Conservation (phyloP, 2,797 vertebrate genomes). For the Peromyscus attwateri region DNA sequence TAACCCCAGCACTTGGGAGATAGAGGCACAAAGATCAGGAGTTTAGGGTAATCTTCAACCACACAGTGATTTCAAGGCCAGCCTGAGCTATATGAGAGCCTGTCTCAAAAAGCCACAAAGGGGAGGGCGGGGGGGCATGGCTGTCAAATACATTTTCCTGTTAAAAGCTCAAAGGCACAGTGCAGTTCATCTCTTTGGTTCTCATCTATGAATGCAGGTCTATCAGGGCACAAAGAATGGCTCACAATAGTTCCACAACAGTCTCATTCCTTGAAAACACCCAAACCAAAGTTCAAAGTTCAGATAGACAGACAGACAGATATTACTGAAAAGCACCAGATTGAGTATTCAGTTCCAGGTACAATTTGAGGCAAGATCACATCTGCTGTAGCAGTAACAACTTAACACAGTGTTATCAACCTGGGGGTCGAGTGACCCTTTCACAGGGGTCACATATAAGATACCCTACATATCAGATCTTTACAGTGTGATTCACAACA, state of each 20-base stretch:
- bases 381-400: neutral
- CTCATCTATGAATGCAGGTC: neutral
- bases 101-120: neutral
- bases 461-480: neutral
- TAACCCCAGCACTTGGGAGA: neutral
- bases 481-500: neutral
- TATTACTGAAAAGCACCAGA: neutral
- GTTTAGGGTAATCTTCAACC: neutral
- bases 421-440: neutral
- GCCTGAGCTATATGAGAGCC: neutral
- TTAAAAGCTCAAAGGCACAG: neutral
- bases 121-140: accelerated
- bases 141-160: neutral
- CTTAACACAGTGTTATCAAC: neutral
- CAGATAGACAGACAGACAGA: neutral
- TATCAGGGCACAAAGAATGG: neutral
- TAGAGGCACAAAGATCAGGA: neutral
- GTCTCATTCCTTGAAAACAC: neutral
- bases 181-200: neutral
- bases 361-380: neutral
- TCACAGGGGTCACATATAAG: neutral
- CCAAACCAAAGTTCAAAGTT: neutral
- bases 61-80: neutral
- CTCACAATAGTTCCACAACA: neutral
- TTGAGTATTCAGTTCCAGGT: neutral